These are phyloP conservation scores for Daktulosphaira vitifoliae DNA, from an alignment of 1,140 invertebrate species.

Conservation along the genomic window DNA sequence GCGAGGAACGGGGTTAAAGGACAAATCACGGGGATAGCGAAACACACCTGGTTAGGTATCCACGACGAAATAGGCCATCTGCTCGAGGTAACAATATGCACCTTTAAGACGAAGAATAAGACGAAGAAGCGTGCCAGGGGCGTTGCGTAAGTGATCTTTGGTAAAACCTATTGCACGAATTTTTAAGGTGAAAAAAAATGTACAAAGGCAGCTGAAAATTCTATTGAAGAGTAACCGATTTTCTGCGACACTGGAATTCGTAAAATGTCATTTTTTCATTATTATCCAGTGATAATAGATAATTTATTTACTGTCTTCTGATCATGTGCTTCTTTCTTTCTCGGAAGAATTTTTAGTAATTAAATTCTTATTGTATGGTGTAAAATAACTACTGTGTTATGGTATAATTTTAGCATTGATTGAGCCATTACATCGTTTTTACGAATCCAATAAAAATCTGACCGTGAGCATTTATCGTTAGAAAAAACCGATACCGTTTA, in stretches of 20 bases:
- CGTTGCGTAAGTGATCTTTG: background rate
- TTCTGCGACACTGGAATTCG: background rate
- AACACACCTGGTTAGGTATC: slow-evolving; percentile 4
- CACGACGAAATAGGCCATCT: slow-evolving; percentile 17
- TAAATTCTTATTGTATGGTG: too few species aligned
- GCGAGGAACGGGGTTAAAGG: background rate
- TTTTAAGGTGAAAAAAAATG: slow-evolving; percentile 16
- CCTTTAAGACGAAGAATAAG: background rate
- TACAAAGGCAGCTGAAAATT: slow-evolving; percentile 10
- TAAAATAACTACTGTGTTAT: too few species aligned
- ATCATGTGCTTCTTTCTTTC: too few species aligned
- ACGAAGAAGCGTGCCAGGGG: slow-evolving; percentile 29
- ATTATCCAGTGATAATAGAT: too few species aligned
- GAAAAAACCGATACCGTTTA: background rate
- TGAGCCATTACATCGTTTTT: too few species aligned
- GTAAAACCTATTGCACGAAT: background rate
- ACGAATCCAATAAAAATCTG: too few species aligned
- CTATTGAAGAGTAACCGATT: background rate
- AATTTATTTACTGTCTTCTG: too few species aligned
- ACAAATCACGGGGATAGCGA: slow-evolving; percentile 5
- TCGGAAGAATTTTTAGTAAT: too few species aligned
- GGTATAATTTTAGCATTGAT: too few species aligned
- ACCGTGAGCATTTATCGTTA: too few species aligned
- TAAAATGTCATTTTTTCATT: background rate
- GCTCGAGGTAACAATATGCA: background rate